Base-by-base conservation (phyloP, 2,113 vertebrate genomes). In the Apistogramma diplotaenia region DNA sequence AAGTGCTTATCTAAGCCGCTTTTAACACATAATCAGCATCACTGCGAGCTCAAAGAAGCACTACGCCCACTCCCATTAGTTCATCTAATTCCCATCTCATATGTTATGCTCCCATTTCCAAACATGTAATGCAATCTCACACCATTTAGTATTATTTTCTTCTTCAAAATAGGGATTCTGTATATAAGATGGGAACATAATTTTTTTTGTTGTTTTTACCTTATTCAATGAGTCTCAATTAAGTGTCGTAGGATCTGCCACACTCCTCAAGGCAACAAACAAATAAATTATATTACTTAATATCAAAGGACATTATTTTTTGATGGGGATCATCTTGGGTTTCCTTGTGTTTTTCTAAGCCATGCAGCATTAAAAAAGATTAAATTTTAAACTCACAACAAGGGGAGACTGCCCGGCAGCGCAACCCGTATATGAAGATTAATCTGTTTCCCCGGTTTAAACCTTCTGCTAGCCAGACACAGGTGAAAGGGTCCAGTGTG, bases 1-100 rank as follows among this genome's bases (percentile, higher is more conserved):
- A 90, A 90, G 76, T 78, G 84, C 77, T 90, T 83, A 89, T 77
- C 87, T 87, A 86, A 89, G 85, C 83, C 58, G 76, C 81, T 89
- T 89, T 89, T 54, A 78, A 89, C 86, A 85, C 84, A 89, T 70
- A 78, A 91, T 89, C 86, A 84, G 71, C 56, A 23, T 23, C 21
- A 43, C 78, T 78, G 61, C 55, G 15, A 84, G 74, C 85, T 79
- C 76, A 72, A 79, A 84, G 46, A 85, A 87, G 73, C 75, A 54
- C 81, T 33, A n/a, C 53, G 51, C 84, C 57, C 83, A 84, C 89
- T 78, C 78, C 54, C 82, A 78, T 46, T 74, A 37, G 6, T 75
- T 79, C 75, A 83, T 77, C 81, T 82, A 84, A 83, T 70, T 80
- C 73, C 74, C 58, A 37, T 53, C 58, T 76, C 81, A 46, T 35